Evolutionary conservation across 2,113 vertebrate species (phyloP).

Genomic region (Python bivittatus): DNA sequence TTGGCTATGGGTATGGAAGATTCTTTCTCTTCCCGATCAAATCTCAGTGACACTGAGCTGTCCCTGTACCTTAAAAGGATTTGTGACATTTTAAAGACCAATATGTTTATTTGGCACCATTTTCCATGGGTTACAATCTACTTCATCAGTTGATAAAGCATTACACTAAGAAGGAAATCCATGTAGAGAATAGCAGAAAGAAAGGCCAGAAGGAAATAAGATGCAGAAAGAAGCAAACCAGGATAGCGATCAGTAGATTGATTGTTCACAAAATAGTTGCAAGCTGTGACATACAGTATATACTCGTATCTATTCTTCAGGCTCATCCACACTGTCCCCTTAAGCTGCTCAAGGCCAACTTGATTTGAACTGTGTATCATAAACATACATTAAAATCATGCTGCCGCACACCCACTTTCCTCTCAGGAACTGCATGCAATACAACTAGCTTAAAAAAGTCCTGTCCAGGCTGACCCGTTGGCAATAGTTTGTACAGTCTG

Average conservation of each 20-base stretch:
- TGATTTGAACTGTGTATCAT: too few relatives aligned
- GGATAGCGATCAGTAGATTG: neutral
- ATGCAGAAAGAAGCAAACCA: neutral
- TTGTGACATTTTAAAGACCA: neutral
- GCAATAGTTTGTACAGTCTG: neutral
- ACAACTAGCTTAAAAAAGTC: neutral
- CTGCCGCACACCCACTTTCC: too few relatives aligned
- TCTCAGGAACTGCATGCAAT: too few relatives aligned
- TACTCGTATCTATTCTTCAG: neutral
- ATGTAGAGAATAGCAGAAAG: neutral
- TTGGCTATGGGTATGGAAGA: neutral
- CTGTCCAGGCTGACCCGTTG: neutral
- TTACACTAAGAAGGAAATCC: neutral
- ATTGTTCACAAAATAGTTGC: neutral
- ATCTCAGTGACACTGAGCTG: neutral
- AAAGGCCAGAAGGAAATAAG: neutral
- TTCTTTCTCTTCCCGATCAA: neutral
- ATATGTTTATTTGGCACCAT: neutral
- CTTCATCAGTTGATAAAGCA: neutral
- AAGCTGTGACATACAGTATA: neutral
- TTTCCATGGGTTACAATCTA: neutral
- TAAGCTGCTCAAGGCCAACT: neutral
- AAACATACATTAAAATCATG: too few relatives aligned
- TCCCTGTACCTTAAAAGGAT: neutral
- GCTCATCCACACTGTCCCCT: neutral